Evolutionary conservation across 2,888 invertebrate genomes (phyloP).

Genomic region (Ptilodon capucinus): DNA sequence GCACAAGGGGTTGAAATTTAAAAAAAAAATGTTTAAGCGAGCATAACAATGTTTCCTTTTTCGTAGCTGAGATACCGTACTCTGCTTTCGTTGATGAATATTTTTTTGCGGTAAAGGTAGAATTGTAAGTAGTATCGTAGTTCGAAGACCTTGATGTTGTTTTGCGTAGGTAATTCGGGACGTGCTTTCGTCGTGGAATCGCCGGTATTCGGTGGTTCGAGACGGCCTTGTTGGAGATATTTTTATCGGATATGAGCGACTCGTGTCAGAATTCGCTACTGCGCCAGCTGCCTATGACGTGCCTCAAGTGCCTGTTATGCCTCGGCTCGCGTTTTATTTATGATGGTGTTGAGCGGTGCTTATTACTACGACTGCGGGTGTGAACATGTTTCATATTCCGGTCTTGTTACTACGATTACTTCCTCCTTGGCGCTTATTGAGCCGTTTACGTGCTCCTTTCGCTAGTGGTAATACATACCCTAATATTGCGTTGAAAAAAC

Average conservation of each 20-base stretch:
- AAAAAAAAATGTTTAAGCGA: conserved; percentile 26
- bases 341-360: conserved; percentile 71
- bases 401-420: conserved; percentile 54
- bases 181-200: conserved; percentile 16
- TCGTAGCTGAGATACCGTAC: not conserved
- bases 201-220: conserved; percentile 22
- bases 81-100: conserved; percentile 29
- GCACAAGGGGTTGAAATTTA: conserved; percentile 55
- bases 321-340: conserved; percentile 73
- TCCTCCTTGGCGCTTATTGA: conserved; percentile 61
- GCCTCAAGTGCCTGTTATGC: conserved; percentile 63
- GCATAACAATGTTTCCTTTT: conserved; percentile 35
- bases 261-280: conserved; percentile 50
- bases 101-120: conserved; percentile 34
- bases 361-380: conserved; percentile 69
- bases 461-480: not conserved
- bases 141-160: conserved; percentile 37
- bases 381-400: conserved; percentile 67
- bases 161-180: conserved; percentile 38
- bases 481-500: conserved; percentile 4
- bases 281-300: conserved; percentile 73
- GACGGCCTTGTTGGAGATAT: conserved; percentile 44
- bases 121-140: conserved; percentile 26
- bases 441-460: conserved; percentile 45
- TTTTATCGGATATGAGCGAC: conserved; percentile 52